phyloP scores from a whole-genome alignment of 53 echinoderm and acorn worm species.

The Temnopleurus reevesii region DNA sequence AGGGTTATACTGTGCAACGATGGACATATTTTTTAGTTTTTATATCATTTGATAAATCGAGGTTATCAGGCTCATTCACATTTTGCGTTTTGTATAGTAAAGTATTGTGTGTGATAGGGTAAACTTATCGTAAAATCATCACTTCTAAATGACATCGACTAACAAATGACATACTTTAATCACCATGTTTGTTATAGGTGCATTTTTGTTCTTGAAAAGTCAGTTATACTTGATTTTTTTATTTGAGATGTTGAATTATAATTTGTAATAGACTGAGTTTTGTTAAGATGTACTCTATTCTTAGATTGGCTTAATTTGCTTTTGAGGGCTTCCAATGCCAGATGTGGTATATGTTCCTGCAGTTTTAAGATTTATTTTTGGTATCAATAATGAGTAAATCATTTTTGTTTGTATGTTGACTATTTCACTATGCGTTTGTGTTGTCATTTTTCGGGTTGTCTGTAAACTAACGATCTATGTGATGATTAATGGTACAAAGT shows the following conservation, averaged over 20 bases:
- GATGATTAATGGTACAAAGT: not conserved
- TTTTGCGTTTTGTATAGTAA: not conserved
- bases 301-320: conserved; percentile 34
- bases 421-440: not conserved
- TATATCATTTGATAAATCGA: not conserved
- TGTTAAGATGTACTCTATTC: conserved; percentile 3
- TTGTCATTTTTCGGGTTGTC: not conserved
- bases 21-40: conserved; percentile 1
- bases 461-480: not conserved
- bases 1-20: not conserved
- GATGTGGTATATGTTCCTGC: conserved; percentile 8
- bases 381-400: not conserved
- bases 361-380: conserved; percentile 7
- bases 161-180: conserved; percentile 17
- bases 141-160: too few relatives aligned
- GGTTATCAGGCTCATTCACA: not conserved
- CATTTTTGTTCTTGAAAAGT: not conserved
- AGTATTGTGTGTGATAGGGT: not conserved
- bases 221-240: not conserved
- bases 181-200: not conserved
- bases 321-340: conserved; percentile 48
- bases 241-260: not conserved
- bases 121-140: not conserved
- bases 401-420: conserved; percentile 14
- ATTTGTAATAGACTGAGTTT: not conserved